Conservation (phyloP, 2,797 vertebrate genomes). For the Muscicapa comitata region DNA sequence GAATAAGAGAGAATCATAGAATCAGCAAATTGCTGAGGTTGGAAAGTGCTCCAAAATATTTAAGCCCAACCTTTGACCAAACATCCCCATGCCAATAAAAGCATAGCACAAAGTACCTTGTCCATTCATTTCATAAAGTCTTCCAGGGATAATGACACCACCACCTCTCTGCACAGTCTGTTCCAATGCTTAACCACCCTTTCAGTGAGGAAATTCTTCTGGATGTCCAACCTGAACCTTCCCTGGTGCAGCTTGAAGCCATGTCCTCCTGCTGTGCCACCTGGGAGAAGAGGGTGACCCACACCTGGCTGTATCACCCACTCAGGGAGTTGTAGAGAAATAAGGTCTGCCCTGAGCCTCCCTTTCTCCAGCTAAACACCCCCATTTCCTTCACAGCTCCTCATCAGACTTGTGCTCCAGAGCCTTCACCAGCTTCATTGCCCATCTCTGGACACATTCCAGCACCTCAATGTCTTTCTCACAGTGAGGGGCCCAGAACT, state of each 20-base stretch:
- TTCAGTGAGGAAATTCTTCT: not conserved
- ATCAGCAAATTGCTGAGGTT: not conserved
- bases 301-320: not conserved
- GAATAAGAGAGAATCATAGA: not conserved
- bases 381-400: not conserved
- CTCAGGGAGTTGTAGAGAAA: not conserved
- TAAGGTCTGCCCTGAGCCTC: not conserved
- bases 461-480: not conserved
- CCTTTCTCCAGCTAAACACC: not conserved
- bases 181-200: not conserved
- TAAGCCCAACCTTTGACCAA: not conserved
- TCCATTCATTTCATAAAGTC: not conserved
- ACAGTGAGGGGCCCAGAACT: not conserved
- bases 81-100: not conserved
- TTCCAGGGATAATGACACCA: not conserved
- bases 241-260: not conserved
- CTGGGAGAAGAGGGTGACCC: not conserved
- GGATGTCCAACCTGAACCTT: not conserved
- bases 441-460: not conserved
- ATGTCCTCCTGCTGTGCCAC: accelerated
- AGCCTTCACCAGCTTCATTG: not conserved
- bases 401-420: not conserved
- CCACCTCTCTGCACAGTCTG: not conserved
- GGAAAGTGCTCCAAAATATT: not conserved
- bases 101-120: not conserved